Evolutionary conservation across 2,113 vertebrate genomes (phyloP).

Genomic region (Echinops telfairi): DNA sequence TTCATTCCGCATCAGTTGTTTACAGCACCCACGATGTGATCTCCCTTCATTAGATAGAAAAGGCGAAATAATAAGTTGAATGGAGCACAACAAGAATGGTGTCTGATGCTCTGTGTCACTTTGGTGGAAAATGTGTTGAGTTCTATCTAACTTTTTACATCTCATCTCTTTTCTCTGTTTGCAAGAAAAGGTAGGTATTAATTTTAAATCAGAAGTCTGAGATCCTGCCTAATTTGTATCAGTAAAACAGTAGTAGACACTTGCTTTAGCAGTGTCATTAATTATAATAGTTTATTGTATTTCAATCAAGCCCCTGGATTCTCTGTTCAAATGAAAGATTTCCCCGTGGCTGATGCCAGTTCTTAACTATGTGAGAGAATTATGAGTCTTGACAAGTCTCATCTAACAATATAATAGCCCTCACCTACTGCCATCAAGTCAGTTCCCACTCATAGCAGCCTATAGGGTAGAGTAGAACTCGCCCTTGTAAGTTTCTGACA

Average conservation of each 20-base stretch:
- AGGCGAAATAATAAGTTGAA: slow-evolving; percentile 14
- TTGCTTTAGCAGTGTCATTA: background rate
- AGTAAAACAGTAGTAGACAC: background rate
- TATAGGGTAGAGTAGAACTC: no score
- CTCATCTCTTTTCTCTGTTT: slow-evolving; percentile 21
- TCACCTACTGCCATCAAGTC: no score
- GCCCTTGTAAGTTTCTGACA: no score
- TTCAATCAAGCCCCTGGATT: slow-evolving; percentile 51
- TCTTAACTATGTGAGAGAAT: slow-evolving; percentile 9
- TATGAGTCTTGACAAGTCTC: background rate
- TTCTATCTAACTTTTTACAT: slow-evolving; percentile 49
- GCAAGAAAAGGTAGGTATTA: slow-evolving; percentile 27
- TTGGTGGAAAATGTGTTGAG: background rate
- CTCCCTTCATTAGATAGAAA: background rate
- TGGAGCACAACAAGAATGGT: background rate
- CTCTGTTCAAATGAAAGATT: slow-evolving; percentile 9
- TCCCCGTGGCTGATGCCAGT: background rate
- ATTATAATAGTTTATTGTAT: slow-evolving; percentile 36
- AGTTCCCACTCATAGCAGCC: no score
- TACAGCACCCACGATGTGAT: background rate
- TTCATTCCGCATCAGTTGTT: background rate
- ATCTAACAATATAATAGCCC: background rate
- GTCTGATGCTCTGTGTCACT: slow-evolving; percentile 27
- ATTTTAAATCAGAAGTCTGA: slow-evolving; percentile 50
- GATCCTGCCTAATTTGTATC: slow-evolving; percentile 29